Evolutionary conservation across 2,113 vertebrate species (phyloP), one percentile per base, ranked within the genome.

Genomic region (Silurus asotus): DNA sequence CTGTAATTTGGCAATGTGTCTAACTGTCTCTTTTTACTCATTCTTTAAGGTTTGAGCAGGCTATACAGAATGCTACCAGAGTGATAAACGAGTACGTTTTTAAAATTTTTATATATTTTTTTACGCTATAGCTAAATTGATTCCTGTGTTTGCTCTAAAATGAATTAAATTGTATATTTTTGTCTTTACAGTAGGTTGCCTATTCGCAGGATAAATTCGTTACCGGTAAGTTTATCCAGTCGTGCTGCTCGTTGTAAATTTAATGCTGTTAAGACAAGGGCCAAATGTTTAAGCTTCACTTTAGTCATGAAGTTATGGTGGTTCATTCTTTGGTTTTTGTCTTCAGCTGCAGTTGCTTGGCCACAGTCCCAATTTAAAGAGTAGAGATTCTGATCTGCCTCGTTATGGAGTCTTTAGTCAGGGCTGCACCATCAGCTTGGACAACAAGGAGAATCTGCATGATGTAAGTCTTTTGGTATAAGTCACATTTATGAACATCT

Each of bases 371-470:
- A 93, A 95, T 13, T 91, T 97, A 84, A 98, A 96, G 88, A 94
- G 95, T 83, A 96, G 90, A 87, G 93, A 95, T 61, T 90, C 90
- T 0, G 95, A 96, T 45, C 91, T 94, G 0, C 87, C 92, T n/a
- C 94, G 95, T 8, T 93, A 92, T 0, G 95, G 96, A 7, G 86
- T 93, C 81, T 97, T 97, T 55, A 83, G 95, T 80, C 93, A 93
- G 3, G 90, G 61, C 5, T 87, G 56, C 0, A n/a, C 88, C 28
- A 83, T 83, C 0, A 49, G 25, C 10, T 45, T 79, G 0, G 45
- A 64, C 37, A 95, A 98, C 89, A 99, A 99, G 90, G 98, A 99
- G 89, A 99, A 99, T 23, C 91, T 97, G 75, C 95, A 96, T 69
- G 83, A 94, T 91, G 94, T 94, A 19, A 82, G 83, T 74, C 8